A percentile compares a stretch with the other conserved stretches of the same genome.
Conservation (phyloP, 2,888 invertebrate genomes). For the Theristus sp. region DNA sequence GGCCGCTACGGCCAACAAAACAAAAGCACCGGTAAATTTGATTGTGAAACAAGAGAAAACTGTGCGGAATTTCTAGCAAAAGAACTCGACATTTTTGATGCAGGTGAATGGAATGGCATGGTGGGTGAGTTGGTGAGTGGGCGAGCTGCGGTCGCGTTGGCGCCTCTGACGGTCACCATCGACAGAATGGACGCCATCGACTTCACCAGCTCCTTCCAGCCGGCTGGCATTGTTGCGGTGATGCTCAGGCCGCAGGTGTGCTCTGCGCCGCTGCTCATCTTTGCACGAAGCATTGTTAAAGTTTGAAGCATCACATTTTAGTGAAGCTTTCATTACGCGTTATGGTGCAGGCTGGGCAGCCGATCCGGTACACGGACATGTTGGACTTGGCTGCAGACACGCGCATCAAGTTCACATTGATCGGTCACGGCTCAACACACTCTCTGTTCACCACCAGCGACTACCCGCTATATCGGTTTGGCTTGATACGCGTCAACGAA, state of each 20-base stretch:
- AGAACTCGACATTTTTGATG: not conserved
- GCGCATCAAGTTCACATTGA: not conserved
- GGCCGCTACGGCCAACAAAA: not conserved
- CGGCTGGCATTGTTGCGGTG: not conserved
- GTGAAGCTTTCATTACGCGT: too few relatives aligned
- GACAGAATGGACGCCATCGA: slow-evolving; percentile 1
- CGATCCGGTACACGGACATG: not conserved
- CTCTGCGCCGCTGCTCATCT: too few relatives aligned
- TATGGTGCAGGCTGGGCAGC: too few relatives aligned
- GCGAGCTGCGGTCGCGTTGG: not conserved
- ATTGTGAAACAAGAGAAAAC: too few relatives aligned
- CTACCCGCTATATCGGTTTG: not conserved
- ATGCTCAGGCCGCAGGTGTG: not conserved
- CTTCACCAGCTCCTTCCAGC: not conserved
- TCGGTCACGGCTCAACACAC: not conserved
- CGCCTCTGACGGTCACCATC: slow-evolving; percentile 1
- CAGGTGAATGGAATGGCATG: not conserved
- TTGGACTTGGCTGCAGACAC: not conserved
- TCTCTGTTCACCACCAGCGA: not conserved
- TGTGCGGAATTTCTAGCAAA: too few relatives aligned
- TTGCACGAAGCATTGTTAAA: too few relatives aligned
- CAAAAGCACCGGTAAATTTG: not conserved
- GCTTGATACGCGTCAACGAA: too few relatives aligned
- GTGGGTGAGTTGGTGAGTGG: not conserved
- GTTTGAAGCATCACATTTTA: too few relatives aligned